Evolutionary conservation across 2,797 vertebrate species (phyloP).

Genomic region (Mycteria americana): DNA sequence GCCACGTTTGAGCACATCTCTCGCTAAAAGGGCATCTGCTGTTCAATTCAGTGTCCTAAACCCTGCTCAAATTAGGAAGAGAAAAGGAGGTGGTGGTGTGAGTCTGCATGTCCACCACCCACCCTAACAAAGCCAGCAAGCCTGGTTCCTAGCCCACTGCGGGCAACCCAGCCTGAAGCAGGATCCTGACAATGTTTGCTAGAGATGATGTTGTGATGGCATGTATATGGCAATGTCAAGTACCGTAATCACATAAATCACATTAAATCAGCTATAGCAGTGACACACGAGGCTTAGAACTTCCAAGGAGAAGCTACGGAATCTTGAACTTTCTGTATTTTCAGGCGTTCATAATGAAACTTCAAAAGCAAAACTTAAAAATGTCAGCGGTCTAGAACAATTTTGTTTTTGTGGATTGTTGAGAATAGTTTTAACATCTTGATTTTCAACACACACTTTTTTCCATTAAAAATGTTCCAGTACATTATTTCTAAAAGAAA

Average conservation of each 20-base stretch:
- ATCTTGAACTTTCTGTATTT: background rate
- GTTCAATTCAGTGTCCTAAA: background rate
- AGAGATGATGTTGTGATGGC: background rate
- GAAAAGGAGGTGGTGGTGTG: background rate
- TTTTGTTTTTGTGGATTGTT: background rate
- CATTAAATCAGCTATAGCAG: background rate
- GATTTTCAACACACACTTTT: background rate
- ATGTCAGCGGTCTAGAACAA: background rate
- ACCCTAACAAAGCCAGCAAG: background rate
- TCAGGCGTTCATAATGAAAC: background rate
- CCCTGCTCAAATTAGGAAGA: background rate
- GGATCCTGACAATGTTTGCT: background rate
- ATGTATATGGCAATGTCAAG: fast-evolving
- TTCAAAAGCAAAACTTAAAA: background rate
- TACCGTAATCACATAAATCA: background rate
- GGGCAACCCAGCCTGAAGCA: background rate
- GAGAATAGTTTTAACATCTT: background rate
- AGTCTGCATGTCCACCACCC: fast-evolving
- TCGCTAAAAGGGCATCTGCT: background rate
- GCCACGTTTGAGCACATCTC: background rate
- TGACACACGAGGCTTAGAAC: background rate
- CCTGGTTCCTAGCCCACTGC: background rate
- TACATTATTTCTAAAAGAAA: background rate
- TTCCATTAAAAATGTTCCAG: background rate
- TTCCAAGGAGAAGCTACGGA: background rate